Evolutionary conservation across 2,113 vertebrate genomes (phyloP), one percentile per base, ranked within the genome.

Genomic region (Himantopus leucocephalus): DNA sequence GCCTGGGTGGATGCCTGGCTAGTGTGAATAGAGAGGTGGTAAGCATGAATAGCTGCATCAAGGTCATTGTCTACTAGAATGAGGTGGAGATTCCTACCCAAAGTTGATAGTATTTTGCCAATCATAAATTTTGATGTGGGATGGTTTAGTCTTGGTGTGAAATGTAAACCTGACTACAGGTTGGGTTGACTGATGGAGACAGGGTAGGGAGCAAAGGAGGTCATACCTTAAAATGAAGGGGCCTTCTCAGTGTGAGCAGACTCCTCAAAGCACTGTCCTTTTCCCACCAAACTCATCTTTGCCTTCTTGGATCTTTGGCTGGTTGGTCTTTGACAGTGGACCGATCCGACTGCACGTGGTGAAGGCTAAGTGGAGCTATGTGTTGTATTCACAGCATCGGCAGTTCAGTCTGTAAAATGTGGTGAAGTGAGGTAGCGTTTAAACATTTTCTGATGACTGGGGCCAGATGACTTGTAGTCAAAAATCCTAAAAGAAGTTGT

Each of bases 291-390:
- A 32, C n/a, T 77, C 32, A 9, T 20, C 30, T 53, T 52, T 67
- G 41, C 34, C 58, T 68, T 81, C 48, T 59, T 19, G 29, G 43
- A n/a, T 53, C 50, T 58, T 55, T 47, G 64, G 5, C 41, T 0
- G 2, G 24, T 60, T 7, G 8, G 18, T 60, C 45, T 86, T n/a
- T 95, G 66, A 47, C 34, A 30, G 5, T 21, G 64, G 22, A 16
- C 43, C 3, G 26, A 34, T 32, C 48, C 18, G 2, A 2, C 53
- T 60, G 68, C 2, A 4, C 0, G 0, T 63, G 48, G 16, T 30
- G 43, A 39, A 15, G 53, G 45, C 19, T 21, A 4, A 27, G n/a
- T 10, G 17, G 60, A 32, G 41, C 56, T 21, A 0, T 0, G 0
- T 48, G 34, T 62, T 2, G 0, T 35, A 8, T 29, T 55, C 53